These are phyloP conservation scores for Hemichromis elongatus DNA, from an alignment of 2,113 vertebrate species.

Conservation along the genomic window DNA sequence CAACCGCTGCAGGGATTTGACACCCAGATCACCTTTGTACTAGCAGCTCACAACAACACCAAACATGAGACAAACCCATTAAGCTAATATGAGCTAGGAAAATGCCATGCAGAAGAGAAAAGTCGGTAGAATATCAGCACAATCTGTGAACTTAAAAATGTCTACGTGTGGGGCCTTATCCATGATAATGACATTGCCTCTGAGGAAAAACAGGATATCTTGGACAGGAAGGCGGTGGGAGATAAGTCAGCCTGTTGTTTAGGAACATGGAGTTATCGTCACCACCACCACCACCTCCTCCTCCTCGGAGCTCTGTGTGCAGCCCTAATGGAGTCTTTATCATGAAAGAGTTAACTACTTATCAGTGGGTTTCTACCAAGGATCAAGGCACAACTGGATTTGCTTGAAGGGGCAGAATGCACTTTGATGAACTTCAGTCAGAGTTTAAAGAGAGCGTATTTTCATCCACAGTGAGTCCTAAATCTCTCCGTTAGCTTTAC, in stretches of 20 bases:
- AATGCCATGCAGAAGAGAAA: neutral
- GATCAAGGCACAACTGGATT: slow-evolving; percentile 46
- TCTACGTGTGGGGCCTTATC: neutral
- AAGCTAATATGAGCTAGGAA: neutral
- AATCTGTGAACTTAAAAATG: neutral
- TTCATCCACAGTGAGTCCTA: neutral
- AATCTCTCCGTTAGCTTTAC: neutral
- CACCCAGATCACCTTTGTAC: slow-evolving; percentile 20
- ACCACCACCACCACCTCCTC: neutral
- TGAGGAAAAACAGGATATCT: slow-evolving; percentile 27
- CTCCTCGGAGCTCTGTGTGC: neutral
- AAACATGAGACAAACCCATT: neutral
- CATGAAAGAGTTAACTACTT: slow-evolving; percentile 47
- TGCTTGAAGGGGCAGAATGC: slow-evolving; percentile 29
- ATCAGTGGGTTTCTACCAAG: slow-evolving; percentile 25
- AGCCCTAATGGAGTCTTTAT: slow-evolving; percentile 49
- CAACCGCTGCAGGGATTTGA: slow-evolving; percentile 1
- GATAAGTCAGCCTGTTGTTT: slow-evolving; percentile 60
- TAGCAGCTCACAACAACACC: neutral
- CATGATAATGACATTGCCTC: slow-evolving; percentile 2
- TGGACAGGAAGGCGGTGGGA: slow-evolving; percentile 31
- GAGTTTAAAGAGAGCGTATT: slow-evolving; percentile 36
- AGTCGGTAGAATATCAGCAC: neutral
- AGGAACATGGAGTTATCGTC: slow-evolving; percentile 47
- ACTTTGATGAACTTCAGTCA: slow-evolving; percentile 54